Evolutionary conservation across 2,888 invertebrate genomes (phyloP).

Genomic region (Epicampocera succincta): DNA sequence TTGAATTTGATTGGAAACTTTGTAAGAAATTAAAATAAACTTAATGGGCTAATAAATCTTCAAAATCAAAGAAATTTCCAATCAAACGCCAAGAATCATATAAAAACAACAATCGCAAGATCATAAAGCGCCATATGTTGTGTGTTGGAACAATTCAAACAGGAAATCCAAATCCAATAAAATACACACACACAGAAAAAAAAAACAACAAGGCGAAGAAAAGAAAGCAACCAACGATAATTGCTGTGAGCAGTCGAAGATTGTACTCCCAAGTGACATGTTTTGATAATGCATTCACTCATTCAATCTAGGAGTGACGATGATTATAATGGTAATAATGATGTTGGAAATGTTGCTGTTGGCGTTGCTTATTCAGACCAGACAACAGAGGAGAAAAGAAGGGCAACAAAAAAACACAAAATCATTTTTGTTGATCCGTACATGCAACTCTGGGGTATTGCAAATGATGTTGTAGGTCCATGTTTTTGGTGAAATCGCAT

Average conservation of each 20-base stretch:
- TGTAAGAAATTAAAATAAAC: conserved; percentile 20
- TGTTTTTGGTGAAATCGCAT: conserved; percentile 12
- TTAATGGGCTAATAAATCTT: conserved; percentile 66
- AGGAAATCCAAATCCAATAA: conserved; percentile 47
- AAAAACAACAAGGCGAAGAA: neutral
- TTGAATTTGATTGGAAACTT: conserved; percentile 47
- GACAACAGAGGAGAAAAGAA: no score
- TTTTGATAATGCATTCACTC: conserved; percentile 57
- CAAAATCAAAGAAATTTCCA: conserved; percentile 21
- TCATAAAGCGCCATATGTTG: conserved; percentile 66
- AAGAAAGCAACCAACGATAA: conserved; percentile 47
- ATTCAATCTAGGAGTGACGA: conserved; percentile 31
- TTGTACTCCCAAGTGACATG: conserved; percentile 68
- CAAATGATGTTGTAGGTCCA: conserved; percentile 47
- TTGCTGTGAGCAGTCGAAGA: conserved; percentile 57
- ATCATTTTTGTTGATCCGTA: conserved; percentile 30
- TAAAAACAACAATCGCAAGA: conserved; percentile 30
- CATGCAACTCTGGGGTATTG: conserved; percentile 31
- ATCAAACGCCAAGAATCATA: neutral
- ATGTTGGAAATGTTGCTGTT: conserved; percentile 19
- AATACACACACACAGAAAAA: conserved; percentile 5
- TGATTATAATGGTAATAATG: conserved; percentile 35
- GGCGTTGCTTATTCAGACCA: conserved; percentile 22
- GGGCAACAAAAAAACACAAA: neutral
- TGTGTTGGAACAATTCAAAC: conserved; percentile 22